A percentile compares a stretch with the other conserved stretches of the same genome.
Evolutionary conservation across 2,888 invertebrate species (phyloP).

Genomic region (Ormyrus labotus): DNA sequence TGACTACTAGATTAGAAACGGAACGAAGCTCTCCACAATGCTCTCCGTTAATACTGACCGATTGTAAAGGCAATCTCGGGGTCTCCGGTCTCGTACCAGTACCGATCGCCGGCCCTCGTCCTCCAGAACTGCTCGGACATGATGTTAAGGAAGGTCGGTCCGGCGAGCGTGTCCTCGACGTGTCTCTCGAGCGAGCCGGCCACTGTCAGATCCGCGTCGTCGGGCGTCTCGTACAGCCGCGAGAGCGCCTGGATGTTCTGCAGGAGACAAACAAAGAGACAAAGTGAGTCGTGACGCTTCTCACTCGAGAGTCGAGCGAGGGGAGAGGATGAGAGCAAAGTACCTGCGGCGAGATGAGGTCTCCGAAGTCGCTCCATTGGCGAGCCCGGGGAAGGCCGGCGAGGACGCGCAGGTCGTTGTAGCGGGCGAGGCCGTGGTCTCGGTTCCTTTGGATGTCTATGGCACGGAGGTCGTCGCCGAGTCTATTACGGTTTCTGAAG

Average conservation of each 20-base stretch:
- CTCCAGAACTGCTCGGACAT: conserved; percentile 91
- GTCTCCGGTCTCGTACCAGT: conserved; percentile 87
- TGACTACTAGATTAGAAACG: conserved; percentile 36
- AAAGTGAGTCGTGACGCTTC: not conserved
- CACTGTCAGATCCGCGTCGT: conserved; percentile 91
- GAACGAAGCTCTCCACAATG: conserved; percentile 27
- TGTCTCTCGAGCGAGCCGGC: conserved; percentile 88
- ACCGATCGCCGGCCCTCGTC: conserved; percentile 90
- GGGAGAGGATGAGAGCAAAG: not conserved
- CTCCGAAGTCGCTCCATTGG: conserved; percentile 82
- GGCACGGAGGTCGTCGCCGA: conserved; percentile 88
- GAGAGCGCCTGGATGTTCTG: conserved; percentile 83
- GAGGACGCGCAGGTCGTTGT: conserved; percentile 86
- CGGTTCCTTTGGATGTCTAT: conserved; percentile 91
- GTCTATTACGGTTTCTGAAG: conserved; percentile 83
- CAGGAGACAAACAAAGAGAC: not conserved
- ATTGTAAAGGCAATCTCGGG: conserved; percentile 81
- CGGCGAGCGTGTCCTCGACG: conserved; percentile 86
- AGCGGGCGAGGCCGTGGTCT: conserved; percentile 90
- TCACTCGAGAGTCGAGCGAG: not conserved
- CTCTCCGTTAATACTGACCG: conserved; percentile 73
- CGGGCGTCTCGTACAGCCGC: conserved; percentile 82
- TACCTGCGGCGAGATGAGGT: conserved; percentile 63
- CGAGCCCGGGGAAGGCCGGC: conserved; percentile 85
- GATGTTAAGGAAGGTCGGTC: conserved; percentile 93